Evolutionary conservation across 1,140 invertebrate species (phyloP).

Genomic region (Polypedilum pembai): DNA sequence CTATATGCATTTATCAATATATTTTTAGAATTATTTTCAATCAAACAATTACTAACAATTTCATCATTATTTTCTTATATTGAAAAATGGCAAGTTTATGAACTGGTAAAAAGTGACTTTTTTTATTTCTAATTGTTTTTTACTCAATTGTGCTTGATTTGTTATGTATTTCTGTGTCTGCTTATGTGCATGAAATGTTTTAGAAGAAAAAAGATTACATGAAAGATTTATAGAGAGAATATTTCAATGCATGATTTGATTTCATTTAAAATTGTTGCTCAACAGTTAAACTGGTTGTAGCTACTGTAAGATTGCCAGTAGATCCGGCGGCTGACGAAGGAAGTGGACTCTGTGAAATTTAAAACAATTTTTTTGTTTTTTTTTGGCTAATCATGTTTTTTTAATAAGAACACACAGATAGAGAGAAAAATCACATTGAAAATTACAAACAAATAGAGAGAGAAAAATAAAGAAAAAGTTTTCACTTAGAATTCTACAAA

Average conservation of each 20-base stretch:
- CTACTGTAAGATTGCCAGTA: background rate
- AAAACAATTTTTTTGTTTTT: background rate
- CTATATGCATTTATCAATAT: too few species aligned
- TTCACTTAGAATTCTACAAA: background rate
- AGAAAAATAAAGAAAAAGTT: background rate
- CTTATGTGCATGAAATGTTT: too few species aligned
- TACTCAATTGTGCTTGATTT: too few species aligned
- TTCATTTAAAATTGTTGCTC: slow-evolving; percentile 5
- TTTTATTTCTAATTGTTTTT: too few species aligned
- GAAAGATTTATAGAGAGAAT: too few species aligned
- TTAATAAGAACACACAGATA: background rate
- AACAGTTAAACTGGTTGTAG: background rate
- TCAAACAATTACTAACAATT: too few species aligned
- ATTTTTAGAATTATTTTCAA: too few species aligned
- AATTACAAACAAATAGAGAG: background rate
- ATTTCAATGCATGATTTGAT: background rate
- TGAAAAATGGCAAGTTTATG: too few species aligned
- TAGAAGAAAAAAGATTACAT: too few species aligned
- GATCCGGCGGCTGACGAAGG: background rate
- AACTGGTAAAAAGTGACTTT: too few species aligned
- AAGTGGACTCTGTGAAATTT: slow-evolving; percentile 22
- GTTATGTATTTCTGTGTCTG: too few species aligned
- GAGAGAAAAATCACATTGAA: background rate
- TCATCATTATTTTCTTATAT: too few species aligned
- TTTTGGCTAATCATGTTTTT: background rate